Evolutionary conservation across 2,797 vertebrate species (phyloP).

Genomic region (Sciaenops ocellatus): DNA sequence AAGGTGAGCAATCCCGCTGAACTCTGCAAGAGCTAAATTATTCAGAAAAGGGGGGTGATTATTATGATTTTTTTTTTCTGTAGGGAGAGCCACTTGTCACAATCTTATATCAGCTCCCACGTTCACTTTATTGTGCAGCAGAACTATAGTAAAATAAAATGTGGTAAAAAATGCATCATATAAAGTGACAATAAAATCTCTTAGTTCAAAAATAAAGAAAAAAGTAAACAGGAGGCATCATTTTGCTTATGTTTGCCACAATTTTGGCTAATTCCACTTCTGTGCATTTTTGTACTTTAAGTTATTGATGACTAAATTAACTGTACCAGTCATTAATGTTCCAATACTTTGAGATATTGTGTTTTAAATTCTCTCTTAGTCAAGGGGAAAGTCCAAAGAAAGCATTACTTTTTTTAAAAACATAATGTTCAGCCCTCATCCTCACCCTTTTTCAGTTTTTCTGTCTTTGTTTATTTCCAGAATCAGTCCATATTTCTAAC

Average conservation of each 20-base stretch:
- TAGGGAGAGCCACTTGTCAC: neutral
- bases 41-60: neutral
- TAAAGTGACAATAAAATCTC: neutral
- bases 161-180: neutral
- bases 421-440: neutral
- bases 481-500: slow-evolving; percentile 37
- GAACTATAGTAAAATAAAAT: neutral
- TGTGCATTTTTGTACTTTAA: slow-evolving; percentile 6
- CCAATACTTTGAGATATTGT: neutral
- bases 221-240: neutral
- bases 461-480: neutral
- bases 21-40: neutral
- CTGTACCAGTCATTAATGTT: neutral
- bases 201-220: neutral
- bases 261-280: neutral
- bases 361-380: no score
- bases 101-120: neutral
- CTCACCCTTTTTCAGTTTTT: neutral
- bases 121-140: neutral
- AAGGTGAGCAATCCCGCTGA: slow-evolving; percentile 84
- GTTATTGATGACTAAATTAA: neutral
- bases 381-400: neutral
- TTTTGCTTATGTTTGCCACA: neutral
- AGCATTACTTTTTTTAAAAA: neutral
- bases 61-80: neutral